Evolutionary conservation across 2,797 vertebrate species (phyloP), one percentile per base, ranked within the genome.

Genomic region (Phoebastria nigripes): DNA sequence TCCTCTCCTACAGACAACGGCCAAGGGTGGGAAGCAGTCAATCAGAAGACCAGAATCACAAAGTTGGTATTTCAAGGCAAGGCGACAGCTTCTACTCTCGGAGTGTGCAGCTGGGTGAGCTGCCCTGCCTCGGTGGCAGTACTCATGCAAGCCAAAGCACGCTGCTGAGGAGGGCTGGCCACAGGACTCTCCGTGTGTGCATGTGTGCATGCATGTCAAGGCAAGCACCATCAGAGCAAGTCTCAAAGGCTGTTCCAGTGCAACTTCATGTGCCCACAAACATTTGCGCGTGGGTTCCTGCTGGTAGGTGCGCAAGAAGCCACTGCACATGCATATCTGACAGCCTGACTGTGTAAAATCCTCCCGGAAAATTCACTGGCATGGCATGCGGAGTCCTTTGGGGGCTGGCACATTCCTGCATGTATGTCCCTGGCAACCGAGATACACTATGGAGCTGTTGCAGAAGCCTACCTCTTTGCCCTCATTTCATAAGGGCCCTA

Each of bases 291-390:
- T 1, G 69, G 41, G 74, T 24, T 79, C 81, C 66, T 90, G 73
- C 54, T 1, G 1, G 49, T 3, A 69, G 39, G 20, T 0, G 4
- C 5, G 2, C 84, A 73, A 71, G 54, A 61, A 76, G 37, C 62
- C 62, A 42, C 71, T 28, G 1, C 1, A 1, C 2, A 1, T 6
- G 37, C 61, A 0, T 5, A n/a, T 25, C 79, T 33, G n/a, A 82
- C 17, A 39, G 58, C 19, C 35, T 73, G 74, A 31, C 54, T 39
- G 9, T 22, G 31, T 22, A 16, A 79, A 69, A 69, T 39, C n/a
- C 20, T 24, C 20, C 56, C 72, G 58, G 54, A 90, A 79, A 65
- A 76, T 12, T 18, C 56, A 63, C 29, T n/a, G 61, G 22, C 52
- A 39, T 26, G 24, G 67, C 47, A 63, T 2, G 14, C 3, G 20